Percentiles rank a stretch among this genome's conserved stretches.
These are phyloP conservation scores for Zootoca vivipara DNA, from an alignment of 2,113 vertebrate genomes.

Conservation along the genomic window DNA sequence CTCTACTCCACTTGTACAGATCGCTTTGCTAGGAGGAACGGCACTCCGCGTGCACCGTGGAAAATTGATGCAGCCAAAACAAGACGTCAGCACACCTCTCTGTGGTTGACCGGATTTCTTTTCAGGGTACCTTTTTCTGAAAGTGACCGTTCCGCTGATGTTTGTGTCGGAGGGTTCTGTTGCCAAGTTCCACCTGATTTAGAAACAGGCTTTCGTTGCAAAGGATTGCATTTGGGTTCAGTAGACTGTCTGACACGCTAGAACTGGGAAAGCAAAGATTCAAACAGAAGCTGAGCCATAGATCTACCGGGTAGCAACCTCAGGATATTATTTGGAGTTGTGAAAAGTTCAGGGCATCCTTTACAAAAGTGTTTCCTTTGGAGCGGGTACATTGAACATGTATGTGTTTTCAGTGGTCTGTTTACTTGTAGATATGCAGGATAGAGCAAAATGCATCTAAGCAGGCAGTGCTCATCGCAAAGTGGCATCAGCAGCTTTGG, in stretches of 20 bases:
- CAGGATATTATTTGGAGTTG: not conserved
- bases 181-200: not conserved
- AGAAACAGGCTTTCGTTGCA: no score
- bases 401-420: not conserved
- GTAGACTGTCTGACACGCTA: not conserved
- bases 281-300: not conserved
- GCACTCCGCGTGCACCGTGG: slow-evolving; percentile 1
- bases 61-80: slow-evolving; percentile 22
- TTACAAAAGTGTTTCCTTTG: not conserved
- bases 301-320: not conserved
- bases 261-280: not conserved
- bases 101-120: not conserved
- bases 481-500: not conserved
- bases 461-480: not conserved
- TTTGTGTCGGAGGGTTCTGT: not conserved
- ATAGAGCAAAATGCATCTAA: not conserved
- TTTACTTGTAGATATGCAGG: not conserved
- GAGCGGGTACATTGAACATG: not conserved
- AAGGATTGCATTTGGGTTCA: not conserved
- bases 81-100: not conserved
- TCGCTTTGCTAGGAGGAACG: not conserved
- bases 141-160: not conserved
- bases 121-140: not conserved
- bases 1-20: slow-evolving; percentile 28
- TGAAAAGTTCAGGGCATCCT: not conserved